Percentiles rank a stretch among this genome's conserved stretches.
Evolutionary conservation across 2,797 vertebrate species (phyloP).

Genomic region (Philypnodon macrostomus): DNA sequence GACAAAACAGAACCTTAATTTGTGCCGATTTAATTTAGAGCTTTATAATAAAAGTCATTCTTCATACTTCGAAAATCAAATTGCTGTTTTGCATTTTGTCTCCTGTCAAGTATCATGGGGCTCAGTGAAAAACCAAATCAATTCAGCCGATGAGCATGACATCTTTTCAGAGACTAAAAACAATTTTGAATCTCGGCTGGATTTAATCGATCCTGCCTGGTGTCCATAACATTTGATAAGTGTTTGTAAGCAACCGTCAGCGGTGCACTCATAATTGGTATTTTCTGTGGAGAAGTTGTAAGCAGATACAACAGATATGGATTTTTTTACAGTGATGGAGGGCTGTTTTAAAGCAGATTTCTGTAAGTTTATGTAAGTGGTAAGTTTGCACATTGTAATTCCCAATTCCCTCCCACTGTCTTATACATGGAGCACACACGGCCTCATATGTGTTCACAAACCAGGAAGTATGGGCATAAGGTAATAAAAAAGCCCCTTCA

Average conservation of each 20-base stretch:
- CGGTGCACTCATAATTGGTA: background rate
- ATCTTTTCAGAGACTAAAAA: conserved; percentile 4
- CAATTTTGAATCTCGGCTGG: conserved; percentile 6
- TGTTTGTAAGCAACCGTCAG: no score
- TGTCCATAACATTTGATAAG: conserved; percentile 5
- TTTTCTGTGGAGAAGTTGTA: background rate
- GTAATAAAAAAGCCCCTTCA: no score
- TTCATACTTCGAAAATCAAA: conserved; percentile 4
- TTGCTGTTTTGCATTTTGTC: conserved; percentile 3
- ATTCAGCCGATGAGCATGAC: conserved; percentile 1
- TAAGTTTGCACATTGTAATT: no score
- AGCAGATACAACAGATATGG: background rate
- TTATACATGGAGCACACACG: no score
- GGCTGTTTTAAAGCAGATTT: no score
- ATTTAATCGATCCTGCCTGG: background rate
- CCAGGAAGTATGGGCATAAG: no score
- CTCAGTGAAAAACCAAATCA: background rate
- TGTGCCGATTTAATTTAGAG: background rate
- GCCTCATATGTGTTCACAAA: no score
- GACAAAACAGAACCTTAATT: background rate
- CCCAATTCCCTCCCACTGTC: no score
- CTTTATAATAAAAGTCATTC: background rate
- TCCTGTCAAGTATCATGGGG: background rate
- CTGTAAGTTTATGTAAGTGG: no score
- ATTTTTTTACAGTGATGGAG: background rate